phyloP scores from a whole-genome alignment of 2,888 invertebrate genomes.

The Aporophyla nigra region DNA sequence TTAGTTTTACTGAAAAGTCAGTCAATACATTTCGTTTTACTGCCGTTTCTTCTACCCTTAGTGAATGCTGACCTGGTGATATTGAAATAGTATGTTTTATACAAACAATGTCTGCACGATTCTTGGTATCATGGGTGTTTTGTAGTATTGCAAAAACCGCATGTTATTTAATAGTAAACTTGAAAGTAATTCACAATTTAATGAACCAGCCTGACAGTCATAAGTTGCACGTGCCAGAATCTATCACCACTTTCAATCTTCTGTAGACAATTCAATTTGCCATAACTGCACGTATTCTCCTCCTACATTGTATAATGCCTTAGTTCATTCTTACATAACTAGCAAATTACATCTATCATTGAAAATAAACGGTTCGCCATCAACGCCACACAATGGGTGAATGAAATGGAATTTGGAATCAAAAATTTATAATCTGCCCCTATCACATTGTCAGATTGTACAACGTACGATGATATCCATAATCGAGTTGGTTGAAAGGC shows the following conservation, averaged over 20 bases:
- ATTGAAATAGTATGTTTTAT: not conserved
- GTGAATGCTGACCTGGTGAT: no score
- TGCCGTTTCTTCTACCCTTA: no score
- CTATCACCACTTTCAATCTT: slow-evolving; percentile 48
- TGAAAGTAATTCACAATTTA: slow-evolving; percentile 27
- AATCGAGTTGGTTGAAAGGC: slow-evolving; percentile 71
- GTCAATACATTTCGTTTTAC: no score
- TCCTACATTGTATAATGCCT: slow-evolving; percentile 49
- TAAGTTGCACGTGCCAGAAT: slow-evolving; percentile 23
- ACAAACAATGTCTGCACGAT: not conserved
- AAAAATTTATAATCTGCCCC: slow-evolving; percentile 72
- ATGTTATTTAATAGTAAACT: not conserved
- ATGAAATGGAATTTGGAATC: slow-evolving; percentile 70
- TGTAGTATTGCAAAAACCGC: not conserved
- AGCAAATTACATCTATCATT: slow-evolving; percentile 59
- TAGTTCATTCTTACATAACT: slow-evolving; percentile 60
- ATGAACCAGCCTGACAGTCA: slow-evolving; percentile 1
- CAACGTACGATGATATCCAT: slow-evolving; percentile 67
- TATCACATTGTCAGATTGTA: slow-evolving; percentile 73
- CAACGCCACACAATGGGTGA: slow-evolving; percentile 69
- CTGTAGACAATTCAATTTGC: slow-evolving; percentile 54
- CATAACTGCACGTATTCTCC: slow-evolving; percentile 45
- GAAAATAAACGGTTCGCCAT: slow-evolving; percentile 61
- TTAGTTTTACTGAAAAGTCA: no score
- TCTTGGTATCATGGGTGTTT: no score